phyloP scores from a whole-genome alignment of 1,140 invertebrate species.

The Mya arenaria region DNA sequence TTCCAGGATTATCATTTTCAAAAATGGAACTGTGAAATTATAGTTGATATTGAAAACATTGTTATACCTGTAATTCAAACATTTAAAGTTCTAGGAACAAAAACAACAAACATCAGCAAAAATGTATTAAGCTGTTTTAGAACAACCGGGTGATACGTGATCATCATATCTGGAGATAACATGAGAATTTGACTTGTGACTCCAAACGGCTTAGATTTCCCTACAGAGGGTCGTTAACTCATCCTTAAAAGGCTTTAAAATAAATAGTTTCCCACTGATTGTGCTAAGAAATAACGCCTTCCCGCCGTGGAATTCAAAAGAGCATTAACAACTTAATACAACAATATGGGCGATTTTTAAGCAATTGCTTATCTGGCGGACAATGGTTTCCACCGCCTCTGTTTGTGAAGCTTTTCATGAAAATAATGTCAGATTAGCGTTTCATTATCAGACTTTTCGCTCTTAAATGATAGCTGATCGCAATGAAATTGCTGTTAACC shows the following conservation, averaged over 20 bases:
- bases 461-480: conserved; percentile 42
- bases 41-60: too few species aligned
- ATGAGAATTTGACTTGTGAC: too few species aligned
- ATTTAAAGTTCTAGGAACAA: too few species aligned
- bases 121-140: too few species aligned
- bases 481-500: conserved; percentile 47
- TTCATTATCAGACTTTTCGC: conserved; percentile 18
- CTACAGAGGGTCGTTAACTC: too few species aligned
- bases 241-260: conserved; percentile 24
- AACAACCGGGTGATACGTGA: too few species aligned
- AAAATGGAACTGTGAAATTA: too few species aligned
- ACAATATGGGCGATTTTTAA: conserved; percentile 31
- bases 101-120: too few species aligned
- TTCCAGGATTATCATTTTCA: too few species aligned
- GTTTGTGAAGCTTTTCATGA: conserved; percentile 8
- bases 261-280: background rate
- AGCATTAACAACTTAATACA: conserved; percentile 28
- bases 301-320: conserved; percentile 16
- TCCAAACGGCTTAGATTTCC: too few species aligned
- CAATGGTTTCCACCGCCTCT: conserved; percentile 11
- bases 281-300: conserved; percentile 28
- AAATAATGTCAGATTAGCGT: conserved; percentile 35
- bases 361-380: conserved; percentile 3
- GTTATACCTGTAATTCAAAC: too few species aligned
- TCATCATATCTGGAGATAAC: too few species aligned